Base-by-base conservation (phyloP, 2,113 vertebrate genomes). In the Muscicapa adusta region DNA sequence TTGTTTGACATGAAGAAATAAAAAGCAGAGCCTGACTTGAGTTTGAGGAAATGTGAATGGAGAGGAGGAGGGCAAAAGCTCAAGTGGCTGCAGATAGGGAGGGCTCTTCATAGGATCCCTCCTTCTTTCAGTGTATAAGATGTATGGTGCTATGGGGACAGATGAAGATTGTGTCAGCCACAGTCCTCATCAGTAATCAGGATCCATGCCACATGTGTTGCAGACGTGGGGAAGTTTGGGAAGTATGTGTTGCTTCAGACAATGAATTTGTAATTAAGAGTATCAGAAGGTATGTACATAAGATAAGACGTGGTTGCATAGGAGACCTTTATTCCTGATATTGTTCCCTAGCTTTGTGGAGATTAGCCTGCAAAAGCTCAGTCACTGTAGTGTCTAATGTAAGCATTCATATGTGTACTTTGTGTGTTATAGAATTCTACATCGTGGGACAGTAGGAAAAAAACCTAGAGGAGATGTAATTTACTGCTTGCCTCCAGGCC, bases 31-130 rank as follows among this genome's bases (percentile, higher is more conserved):
- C 18, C 54, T 87, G 75, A 61, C 61, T 81, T 77, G 76, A 87
- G 43, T 73, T 34, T 61, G 29, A 82, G 47, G 43, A 90, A 70
- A 71, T 45, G 5, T 34, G 48, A 94, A 50, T 62, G 56, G 61
- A 78, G 45, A 61, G 72, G 65, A 91, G 88, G 77, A 92, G 88
- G 43, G 92, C 66, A 93, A 96, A 89, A 89, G 57, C 88, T 84
- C 65, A 93, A 93, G 83, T 72, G 45, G 38, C 18, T 90, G 65
- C 33, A 78, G 38, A 91, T 48, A 72, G 80, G 85, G 77, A 85
- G 79, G 81, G 62, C 66, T 91, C 81, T 76, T n/a, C 62, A 58
- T 10, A 51, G 76, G 42, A 85, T 94, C 74, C 87, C 96, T 94
- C 77, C 84, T 94, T 96, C 92, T 88, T 91, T 91, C 66, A 79